Base-by-base conservation (phyloP, 2,113 vertebrate genomes). In the mouse (Mus musculus) region DNA sequence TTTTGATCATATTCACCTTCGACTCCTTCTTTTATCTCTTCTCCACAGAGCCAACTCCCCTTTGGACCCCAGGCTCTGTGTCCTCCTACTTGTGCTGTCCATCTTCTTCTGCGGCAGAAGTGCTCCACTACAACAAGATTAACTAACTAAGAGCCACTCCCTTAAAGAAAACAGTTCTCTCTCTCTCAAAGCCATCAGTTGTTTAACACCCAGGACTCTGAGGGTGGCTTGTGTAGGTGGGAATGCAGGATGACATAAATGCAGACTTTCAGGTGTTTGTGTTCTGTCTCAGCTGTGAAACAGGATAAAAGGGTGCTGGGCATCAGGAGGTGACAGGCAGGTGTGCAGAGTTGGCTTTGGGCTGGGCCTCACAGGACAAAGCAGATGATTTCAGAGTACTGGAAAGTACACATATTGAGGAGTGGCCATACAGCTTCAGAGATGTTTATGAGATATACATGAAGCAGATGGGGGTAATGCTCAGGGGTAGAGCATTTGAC, bases 401-500 rank as follows among this genome's bases (percentile, higher is more conserved):
- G 20, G 17, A 17, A 56, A 56, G 52, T 9, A 56, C 52, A 80
- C 30, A 56, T 19, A 3, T 81, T 54, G 52, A 30, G 33, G 17
- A 56, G 19, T 36, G 19, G 17, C 19, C 52, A 65, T 33, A 67
- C 14, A 30, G 26, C 22, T 85, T 42, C 26, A 65, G 39, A 65
- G n/a, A 46, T 42, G 26, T 65, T 33, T 67, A 65, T 49, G 8
- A 67, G 16, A 46, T 30, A 72, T 14, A n/a, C 3, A 26, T n/a
- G 7, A 26, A 36, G 22, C 49, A 88, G 42, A 14, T 22, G 65
- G 85, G 85, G 85, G 67, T 8, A 71, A 71, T 71, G 46, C 86
- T 88, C 86, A 88, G 86, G 86, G 86, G 69, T 30, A 73, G 30
- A 80, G 77, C 77, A 80, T 80, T 80, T 80, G 77, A 80, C 77